Conservation (phyloP, 1,140 invertebrate genomes). For the Pissodes strobi region DNA sequence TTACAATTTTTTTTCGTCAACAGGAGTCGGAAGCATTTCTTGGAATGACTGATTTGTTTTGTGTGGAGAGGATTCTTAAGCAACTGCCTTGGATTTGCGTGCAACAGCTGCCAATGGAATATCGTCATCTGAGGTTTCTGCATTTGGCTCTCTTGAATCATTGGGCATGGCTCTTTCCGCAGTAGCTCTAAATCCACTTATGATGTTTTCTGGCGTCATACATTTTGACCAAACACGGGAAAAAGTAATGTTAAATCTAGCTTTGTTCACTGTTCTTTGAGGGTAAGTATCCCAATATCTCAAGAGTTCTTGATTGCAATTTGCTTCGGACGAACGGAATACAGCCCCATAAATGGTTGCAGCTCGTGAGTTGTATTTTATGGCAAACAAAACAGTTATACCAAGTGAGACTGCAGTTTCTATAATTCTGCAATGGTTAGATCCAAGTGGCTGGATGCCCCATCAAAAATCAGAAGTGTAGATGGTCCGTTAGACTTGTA, state of each 20-base stretch:
- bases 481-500: constrained; percentile 46
- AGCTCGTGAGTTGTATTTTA: constrained; percentile 56
- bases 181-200: constrained; percentile 45
- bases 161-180: constrained; percentile 49
- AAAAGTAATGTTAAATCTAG: constrained; percentile 35
- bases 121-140: constrained; percentile 30
- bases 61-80: constrained; percentile 5
- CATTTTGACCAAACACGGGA: constrained; percentile 47
- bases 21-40: too few relatives aligned
- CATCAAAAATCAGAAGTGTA: constrained; percentile 53
- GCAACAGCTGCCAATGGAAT: constrained; percentile 1
- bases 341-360: constrained; percentile 49
- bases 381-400: constrained; percentile 53
- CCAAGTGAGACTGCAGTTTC: constrained; percentile 41
- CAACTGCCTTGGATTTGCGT: constrained; percentile 6
- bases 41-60: constrained; percentile 34
- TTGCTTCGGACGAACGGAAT: constrained; percentile 47
- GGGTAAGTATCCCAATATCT: constrained; percentile 21
- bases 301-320: constrained; percentile 43
- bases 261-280: constrained; percentile 17
- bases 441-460: constrained; percentile 51
- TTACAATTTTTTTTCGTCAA: constrained; percentile 31
- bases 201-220: constrained; percentile 43
- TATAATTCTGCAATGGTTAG: constrained; percentile 40
- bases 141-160: constrained; percentile 44